These are phyloP conservation scores for Phytoseiulus persimilis DNA, from an alignment of 2,888 invertebrate species.

Conservation along the genomic window DNA sequence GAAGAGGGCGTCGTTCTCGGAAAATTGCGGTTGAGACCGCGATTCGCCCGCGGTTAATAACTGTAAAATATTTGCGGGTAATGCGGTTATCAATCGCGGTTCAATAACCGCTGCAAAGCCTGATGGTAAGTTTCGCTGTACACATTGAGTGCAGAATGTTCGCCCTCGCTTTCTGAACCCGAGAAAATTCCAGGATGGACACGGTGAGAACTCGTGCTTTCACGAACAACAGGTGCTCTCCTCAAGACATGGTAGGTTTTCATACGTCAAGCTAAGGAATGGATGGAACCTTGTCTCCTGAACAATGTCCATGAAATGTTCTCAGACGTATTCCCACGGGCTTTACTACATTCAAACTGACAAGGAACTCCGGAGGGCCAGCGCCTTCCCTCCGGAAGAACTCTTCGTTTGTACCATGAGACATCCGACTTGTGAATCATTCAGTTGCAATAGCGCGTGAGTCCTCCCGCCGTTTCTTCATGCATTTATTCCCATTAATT, in stretches of 20 bases:
- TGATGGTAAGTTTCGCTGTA: neutral
- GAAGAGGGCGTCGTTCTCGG: too few species aligned
- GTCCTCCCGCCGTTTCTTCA: neutral
- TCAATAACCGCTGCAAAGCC: too few species aligned
- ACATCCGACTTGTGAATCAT: neutral
- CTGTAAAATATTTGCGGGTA: too few species aligned
- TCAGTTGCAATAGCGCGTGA: neutral
- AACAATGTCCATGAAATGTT: neutral
- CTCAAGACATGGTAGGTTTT: neutral
- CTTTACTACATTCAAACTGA: slow-evolving; percentile 12
- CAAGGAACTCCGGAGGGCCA: neutral
- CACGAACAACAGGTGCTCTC: slow-evolving; percentile 18
- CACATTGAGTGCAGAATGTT: too few species aligned
- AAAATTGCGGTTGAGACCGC: too few species aligned
- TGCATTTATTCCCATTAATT: neutral
- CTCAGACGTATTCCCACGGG: slow-evolving; percentile 9
- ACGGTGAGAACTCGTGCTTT: slow-evolving; percentile 11
- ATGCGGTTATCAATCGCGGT: too few species aligned
- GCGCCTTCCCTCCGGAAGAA: slow-evolving; percentile 7
- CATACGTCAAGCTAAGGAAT: too few species aligned
- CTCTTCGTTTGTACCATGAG: neutral
- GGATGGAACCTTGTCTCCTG: neutral
- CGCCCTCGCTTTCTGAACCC: too few species aligned
- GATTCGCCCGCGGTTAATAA: too few species aligned
- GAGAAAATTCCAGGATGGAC: slow-evolving; percentile 11